Conservation (phyloP, 2,113 vertebrate species). For the Melierax canorus region DNA sequence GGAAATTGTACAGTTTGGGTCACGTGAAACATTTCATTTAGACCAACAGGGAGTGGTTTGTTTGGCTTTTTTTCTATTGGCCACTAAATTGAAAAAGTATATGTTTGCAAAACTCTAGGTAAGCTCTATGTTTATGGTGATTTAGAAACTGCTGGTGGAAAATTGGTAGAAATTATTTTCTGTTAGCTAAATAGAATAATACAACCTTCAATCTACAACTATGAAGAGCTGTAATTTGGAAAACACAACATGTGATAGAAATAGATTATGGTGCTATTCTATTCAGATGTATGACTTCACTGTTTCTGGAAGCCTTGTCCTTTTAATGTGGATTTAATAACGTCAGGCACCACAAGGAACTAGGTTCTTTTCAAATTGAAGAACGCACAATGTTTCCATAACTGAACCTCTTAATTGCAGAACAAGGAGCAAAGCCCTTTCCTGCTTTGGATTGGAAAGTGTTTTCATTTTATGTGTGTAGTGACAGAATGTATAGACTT, state of each 20-base stretch:
- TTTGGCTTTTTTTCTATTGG: neutral
- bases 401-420: neutral
- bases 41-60: neutral
- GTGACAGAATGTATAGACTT: slow-evolving; percentile 22
- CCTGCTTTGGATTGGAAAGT: neutral
- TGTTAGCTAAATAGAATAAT: slow-evolving; percentile 13
- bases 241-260: slow-evolving; percentile 7
- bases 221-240: slow-evolving; percentile 8
- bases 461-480: neutral
- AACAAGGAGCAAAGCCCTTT: neutral
- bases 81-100: neutral
- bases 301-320: neutral
- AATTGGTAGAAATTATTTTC: neutral
- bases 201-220: neutral
- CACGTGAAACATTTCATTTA: neutral
- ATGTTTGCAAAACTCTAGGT: neutral
- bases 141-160: slow-evolving; percentile 11
- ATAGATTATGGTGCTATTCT: neutral
- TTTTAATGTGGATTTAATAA: neutral
- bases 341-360: neutral
- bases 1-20: neutral
- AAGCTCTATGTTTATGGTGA: neutral
- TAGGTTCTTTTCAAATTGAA: neutral
- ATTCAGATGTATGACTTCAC: neutral
- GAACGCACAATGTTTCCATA: neutral